Percentiles rank a stretch among this genome's conserved stretches.
Evolutionary conservation across 2,113 vertebrate genomes (phyloP).

Genomic region (Gymnobelideus leadbeateri): DNA sequence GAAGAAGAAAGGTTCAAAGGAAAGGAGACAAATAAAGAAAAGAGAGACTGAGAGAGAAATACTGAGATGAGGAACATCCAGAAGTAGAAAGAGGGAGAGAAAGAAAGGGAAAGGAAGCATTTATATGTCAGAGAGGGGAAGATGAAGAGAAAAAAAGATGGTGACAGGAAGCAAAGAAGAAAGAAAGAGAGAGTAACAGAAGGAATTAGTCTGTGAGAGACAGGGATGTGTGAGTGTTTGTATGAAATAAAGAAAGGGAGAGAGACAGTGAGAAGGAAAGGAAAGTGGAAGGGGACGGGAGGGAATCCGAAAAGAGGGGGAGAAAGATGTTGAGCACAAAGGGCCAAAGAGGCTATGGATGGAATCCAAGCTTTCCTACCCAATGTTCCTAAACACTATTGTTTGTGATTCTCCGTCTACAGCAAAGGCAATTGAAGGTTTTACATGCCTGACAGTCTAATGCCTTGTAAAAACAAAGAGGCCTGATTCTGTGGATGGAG

Average conservation of each 20-base stretch:
- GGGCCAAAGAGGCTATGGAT: neutral
- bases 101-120: neutral
- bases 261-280: neutral
- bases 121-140: no score
- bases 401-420: neutral
- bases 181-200: neutral
- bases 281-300: neutral
- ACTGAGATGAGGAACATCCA: no score
- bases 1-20: neutral
- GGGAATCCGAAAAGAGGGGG: neutral
- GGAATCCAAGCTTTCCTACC: neutral
- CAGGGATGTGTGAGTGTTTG: neutral
- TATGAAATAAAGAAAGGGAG: neutral
- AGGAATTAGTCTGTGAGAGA: neutral
- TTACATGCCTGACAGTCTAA: neutral
- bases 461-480: neutral
- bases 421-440: slow-evolving; percentile 43
- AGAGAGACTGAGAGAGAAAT: neutral
- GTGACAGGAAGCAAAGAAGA: neutral
- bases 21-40: neutral
- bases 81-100: neutral
- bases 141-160: neutral
- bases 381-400: neutral
- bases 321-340: neutral
- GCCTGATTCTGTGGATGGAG: neutral